These are phyloP conservation scores for Clivina fossor DNA, from an alignment of 2,888 invertebrate species.

Conservation along the genomic window DNA sequence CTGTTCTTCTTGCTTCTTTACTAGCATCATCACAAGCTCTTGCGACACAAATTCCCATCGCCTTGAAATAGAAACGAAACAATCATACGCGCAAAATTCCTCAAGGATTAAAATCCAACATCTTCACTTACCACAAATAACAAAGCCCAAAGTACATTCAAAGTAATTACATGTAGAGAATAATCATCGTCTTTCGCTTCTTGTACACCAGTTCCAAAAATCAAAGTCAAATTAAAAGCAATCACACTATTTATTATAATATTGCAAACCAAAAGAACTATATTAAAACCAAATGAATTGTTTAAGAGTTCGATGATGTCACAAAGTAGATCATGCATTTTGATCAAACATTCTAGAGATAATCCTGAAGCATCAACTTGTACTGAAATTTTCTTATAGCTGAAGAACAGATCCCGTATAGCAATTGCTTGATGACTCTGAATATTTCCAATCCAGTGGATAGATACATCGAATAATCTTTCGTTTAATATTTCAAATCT, in stretches of 20 bases:
- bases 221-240: slow-evolving; percentile 26
- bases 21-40: slow-evolving; percentile 37
- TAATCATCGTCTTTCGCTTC: neutral
- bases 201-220: slow-evolving; percentile 20
- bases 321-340: slow-evolving; percentile 34
- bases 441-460: slow-evolving; percentile 12
- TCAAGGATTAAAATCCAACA: neutral
- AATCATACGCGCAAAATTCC: slow-evolving; percentile 6
- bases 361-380: slow-evolving; percentile 7
- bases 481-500: slow-evolving; percentile 29
- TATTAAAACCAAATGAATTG: slow-evolving; percentile 26
- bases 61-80: no score
- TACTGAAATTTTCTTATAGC: slow-evolving; percentile 18
- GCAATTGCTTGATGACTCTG: slow-evolving; percentile 9
- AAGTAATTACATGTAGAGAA: slow-evolving; percentile 8
- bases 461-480: slow-evolving; percentile 15
- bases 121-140: slow-evolving; percentile 22
- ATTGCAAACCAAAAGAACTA: slow-evolving; percentile 19
- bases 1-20: slow-evolving; percentile 39
- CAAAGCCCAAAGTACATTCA: slow-evolving; percentile 21
- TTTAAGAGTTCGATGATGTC: slow-evolving; percentile 31
- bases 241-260: slow-evolving; percentile 28
- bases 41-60: slow-evolving; percentile 38
- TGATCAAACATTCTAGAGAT: slow-evolving; percentile 26
- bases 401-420: slow-evolving; percentile 12